phyloP scores from a whole-genome alignment of 2,113 vertebrate genomes.

The Butorides virescens region DNA sequence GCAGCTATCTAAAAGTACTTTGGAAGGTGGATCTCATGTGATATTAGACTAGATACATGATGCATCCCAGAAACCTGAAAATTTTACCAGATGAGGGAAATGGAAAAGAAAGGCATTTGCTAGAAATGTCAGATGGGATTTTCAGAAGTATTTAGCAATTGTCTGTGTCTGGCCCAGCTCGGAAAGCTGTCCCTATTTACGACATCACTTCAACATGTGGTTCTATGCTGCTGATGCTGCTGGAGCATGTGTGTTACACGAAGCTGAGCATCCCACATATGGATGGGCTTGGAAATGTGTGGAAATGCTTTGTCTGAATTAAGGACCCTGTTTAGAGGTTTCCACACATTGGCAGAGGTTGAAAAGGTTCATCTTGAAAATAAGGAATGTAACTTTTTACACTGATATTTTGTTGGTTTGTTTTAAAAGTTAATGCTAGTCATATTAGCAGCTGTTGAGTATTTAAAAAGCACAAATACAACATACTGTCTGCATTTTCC shows the following conservation, averaged over 20 bases:
- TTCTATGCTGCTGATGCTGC: neutral
- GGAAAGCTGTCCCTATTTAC: neutral
- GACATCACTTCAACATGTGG: neutral
- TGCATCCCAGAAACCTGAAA: neutral
- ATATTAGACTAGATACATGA: neutral
- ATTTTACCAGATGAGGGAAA: neutral
- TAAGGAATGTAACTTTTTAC: neutral
- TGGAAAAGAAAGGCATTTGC: neutral
- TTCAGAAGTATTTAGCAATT: neutral
- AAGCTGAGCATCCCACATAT: neutral
- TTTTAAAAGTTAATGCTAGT: neutral
- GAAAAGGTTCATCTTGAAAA: neutral
- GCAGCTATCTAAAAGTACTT: neutral
- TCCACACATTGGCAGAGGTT: neutral
- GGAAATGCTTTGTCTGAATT: slow-evolving; percentile 10
- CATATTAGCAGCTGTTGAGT: neutral
- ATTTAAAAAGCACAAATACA: neutral
- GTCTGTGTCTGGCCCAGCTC: neutral
- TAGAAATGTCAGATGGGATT: neutral
- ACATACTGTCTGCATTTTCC: neutral
- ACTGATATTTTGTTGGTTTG: neutral
- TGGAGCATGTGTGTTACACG: neutral
- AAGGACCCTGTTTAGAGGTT: neutral
- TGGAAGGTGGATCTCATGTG: neutral
- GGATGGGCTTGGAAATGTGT: neutral